Percentiles rank a stretch among this genome's conserved stretches.
Evolutionary conservation across 2,888 invertebrate species (phyloP).

Genomic region (Cheilosia impressa): DNA sequence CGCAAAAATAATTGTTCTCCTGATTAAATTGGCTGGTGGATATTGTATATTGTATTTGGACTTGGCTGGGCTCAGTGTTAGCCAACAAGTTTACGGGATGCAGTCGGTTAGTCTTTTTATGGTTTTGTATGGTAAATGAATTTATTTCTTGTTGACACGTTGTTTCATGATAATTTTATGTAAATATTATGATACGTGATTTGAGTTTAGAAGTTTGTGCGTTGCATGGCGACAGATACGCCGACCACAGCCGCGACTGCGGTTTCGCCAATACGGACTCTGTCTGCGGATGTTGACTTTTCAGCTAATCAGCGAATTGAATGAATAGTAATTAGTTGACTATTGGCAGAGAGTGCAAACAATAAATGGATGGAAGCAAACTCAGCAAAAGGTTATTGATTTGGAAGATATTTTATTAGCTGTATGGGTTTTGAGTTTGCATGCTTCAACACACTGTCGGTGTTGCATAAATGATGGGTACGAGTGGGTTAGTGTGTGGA

Average conservation of each 20-base stretch:
- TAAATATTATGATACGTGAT: constrained; percentile 68
- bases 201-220: constrained; percentile 42
- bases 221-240: not conserved
- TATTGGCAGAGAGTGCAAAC: constrained; percentile 12
- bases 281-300: constrained; percentile 50
- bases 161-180: constrained; percentile 65
- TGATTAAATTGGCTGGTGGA: not conserved
- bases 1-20: constrained; percentile 21
- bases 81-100: constrained; percentile 21
- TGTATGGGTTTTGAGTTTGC: not conserved
- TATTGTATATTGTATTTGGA: constrained; percentile 17
- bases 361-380: constrained; percentile 12
- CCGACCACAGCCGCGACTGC: not conserved
- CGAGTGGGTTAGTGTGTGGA: not conserved
- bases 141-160: constrained; percentile 71
- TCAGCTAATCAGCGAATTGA: constrained; percentile 51
- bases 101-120: constrained; percentile 37
- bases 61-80: not conserved
- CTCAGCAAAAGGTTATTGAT: constrained; percentile 38
- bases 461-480: not conserved
- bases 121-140: constrained; percentile 42
- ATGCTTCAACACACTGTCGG: not conserved
- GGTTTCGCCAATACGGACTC: not conserved
- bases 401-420: constrained; percentile 25
- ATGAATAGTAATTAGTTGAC: constrained; percentile 60